Evolutionary conservation across 2,888 invertebrate species (phyloP).

Genomic region (Pyralis farinalis): DNA sequence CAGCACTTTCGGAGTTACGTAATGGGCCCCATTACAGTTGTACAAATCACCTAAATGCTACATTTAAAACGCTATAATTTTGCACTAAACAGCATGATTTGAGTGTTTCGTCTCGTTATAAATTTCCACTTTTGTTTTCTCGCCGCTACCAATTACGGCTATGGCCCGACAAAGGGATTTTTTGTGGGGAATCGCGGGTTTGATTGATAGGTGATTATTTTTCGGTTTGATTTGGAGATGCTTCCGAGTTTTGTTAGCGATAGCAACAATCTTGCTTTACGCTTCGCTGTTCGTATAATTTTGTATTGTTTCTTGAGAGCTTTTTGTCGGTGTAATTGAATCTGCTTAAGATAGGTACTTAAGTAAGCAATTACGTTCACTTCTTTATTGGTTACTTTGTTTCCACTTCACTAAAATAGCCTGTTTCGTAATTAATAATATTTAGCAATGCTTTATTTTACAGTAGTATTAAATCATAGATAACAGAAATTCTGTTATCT

Average conservation of each 20-base stretch:
- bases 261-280: slow-evolving; percentile 39
- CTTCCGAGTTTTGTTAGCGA: slow-evolving; percentile 63
- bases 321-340: slow-evolving; percentile 39
- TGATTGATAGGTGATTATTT: slow-evolving; percentile 78
- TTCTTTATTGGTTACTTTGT: slow-evolving; percentile 22
- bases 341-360: slow-evolving; percentile 20
- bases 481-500: no score
- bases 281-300: slow-evolving; percentile 39
- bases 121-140: slow-evolving; percentile 77
- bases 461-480: no score
- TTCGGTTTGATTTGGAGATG: slow-evolving; percentile 61
- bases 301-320: slow-evolving; percentile 33
- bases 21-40: slow-evolving; percentile 62
- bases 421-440: no score
- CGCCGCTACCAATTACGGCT: slow-evolving; percentile 58
- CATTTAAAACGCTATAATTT: slow-evolving; percentile 77
- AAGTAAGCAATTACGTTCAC: slow-evolving; percentile 15
- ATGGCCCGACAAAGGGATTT: slow-evolving; percentile 59
- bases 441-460: no score
- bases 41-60: slow-evolving; percentile 69
- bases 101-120: slow-evolving; percentile 72
- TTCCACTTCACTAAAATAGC: not conserved
- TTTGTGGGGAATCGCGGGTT: slow-evolving; percentile 45
- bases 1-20: slow-evolving; percentile 61
- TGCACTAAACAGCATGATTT: slow-evolving; percentile 77